Percentiles rank a stretch among this genome's conserved stretches.
Conservation (phyloP, 2,797 vertebrate species). For the Oreochromis grahami region DNA sequence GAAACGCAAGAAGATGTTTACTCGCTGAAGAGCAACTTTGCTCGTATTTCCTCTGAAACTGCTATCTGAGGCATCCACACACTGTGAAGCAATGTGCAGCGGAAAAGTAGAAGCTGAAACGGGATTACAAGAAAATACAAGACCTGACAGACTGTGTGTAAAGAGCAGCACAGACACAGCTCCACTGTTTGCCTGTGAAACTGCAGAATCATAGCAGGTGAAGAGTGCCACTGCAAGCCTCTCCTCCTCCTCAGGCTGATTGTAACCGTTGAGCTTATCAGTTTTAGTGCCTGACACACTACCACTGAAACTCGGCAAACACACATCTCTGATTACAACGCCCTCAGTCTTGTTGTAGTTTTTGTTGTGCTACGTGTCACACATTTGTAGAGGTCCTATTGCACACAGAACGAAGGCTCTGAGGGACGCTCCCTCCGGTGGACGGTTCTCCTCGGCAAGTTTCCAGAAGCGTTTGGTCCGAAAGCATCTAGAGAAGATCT, state of each 20-base stretch:
- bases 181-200: background rate
- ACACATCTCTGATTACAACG: background rate
- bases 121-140: background rate
- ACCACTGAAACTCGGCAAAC: background rate
- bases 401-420: background rate
- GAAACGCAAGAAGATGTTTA: background rate
- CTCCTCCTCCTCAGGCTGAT: background rate
- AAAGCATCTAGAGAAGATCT: background rate
- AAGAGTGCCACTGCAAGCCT: background rate
- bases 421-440: background rate
- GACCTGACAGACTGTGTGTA: background rate
- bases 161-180: fast-evolving
- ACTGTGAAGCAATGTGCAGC: background rate
- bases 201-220: background rate
- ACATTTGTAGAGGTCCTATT: background rate
- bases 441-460: fast-evolving
- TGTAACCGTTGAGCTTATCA: background rate
- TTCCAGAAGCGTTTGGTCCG: background rate
- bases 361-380: background rate
- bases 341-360: fast-evolving
- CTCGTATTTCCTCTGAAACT: fast-evolving
- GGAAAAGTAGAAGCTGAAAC: background rate
- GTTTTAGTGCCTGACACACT: background rate
- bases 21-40: background rate
- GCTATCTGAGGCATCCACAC: background rate